phyloP scores from a whole-genome alignment of 2,888 invertebrate species.

The Cryptocheilus praepositus region DNA sequence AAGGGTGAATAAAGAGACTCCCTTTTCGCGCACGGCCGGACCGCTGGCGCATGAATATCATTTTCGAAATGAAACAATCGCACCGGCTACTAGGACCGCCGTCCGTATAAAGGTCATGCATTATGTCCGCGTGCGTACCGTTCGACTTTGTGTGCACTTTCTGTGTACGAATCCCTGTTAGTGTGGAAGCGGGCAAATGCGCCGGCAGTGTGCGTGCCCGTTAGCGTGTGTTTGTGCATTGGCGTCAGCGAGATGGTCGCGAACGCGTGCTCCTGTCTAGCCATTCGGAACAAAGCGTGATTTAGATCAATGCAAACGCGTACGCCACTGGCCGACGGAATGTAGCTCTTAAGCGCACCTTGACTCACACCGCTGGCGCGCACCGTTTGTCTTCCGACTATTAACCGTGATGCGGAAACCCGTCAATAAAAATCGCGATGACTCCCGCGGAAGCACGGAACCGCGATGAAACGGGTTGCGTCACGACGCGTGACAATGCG shows the following conservation, averaged over 20 bases:
- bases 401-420: too few relatives aligned
- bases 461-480: too few relatives aligned
- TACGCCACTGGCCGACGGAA: too few relatives aligned
- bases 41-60: conserved; percentile 49
- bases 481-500: too few relatives aligned
- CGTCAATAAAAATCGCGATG: too few relatives aligned
- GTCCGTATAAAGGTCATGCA: conserved; percentile 39
- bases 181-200: not conserved
- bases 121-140: conserved; percentile 36
- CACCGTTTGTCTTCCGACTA: too few relatives aligned
- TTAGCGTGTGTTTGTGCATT: conserved; percentile 5
- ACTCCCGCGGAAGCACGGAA: too few relatives aligned
- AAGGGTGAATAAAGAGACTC: conserved; percentile 1
- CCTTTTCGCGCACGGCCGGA: conserved; percentile 11
- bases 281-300: not conserved
- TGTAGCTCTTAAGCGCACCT: too few relatives aligned
- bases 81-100: conserved; percentile 22
- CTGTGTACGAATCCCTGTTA: too few relatives aligned
- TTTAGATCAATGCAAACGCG: too few relatives aligned
- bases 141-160: not conserved
- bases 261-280: conserved; percentile 1
- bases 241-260: conserved; percentile 1
- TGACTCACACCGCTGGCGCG: too few relatives aligned
- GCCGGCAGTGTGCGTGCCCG: conserved; percentile 12
- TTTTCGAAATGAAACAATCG: conserved; percentile 55